Evolutionary conservation across 2,797 vertebrate genomes (phyloP).

Genomic region (Phylloscopus collybita): DNA sequence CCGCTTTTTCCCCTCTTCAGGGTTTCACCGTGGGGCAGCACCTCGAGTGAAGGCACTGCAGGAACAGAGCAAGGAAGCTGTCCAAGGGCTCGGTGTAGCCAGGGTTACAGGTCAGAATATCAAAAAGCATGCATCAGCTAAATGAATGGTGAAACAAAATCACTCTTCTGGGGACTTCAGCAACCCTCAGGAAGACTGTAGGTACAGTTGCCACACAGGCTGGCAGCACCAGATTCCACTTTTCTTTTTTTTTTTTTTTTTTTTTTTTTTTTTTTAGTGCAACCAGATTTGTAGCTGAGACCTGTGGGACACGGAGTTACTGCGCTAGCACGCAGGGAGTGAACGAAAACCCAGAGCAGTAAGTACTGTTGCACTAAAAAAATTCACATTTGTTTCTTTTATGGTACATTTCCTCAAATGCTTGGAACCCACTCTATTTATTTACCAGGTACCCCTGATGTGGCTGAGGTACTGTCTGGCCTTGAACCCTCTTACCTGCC

Average conservation of each 20-base stretch:
- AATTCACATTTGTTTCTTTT: constrained; percentile 17
- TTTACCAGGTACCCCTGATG: constrained; percentile 12
- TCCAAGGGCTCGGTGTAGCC: constrained; percentile 34
- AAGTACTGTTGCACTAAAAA: constrained; percentile 48
- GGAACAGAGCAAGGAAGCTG: constrained; percentile 57
- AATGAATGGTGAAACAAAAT: constrained; percentile 34
- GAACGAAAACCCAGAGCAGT: constrained; percentile 55
- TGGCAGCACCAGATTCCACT: constrained; percentile 45
- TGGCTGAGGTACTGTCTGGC: constrained; percentile 5
- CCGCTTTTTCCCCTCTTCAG: not conserved
- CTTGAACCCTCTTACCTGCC: constrained; percentile 43
- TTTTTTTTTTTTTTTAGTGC: not conserved
- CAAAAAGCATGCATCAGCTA: constrained; percentile 70
- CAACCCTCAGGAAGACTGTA: constrained; percentile 62
- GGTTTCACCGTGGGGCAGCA: constrained; percentile 61
- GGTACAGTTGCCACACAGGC: constrained; percentile 50
- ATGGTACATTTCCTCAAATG: constrained; percentile 24
- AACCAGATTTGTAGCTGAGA: constrained; percentile 40
- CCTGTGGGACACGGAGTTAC: constrained; percentile 58
- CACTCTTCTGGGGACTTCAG: constrained; percentile 44
- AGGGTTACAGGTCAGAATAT: constrained; percentile 55
- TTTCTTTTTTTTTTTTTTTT: not conserved
- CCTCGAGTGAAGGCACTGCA: constrained; percentile 54
- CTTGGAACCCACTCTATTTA: constrained; percentile 9
- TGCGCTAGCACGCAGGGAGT: constrained; percentile 52